Conservation (phyloP, 1,140 invertebrate species). For the Macrocentrus cingulum region DNA sequence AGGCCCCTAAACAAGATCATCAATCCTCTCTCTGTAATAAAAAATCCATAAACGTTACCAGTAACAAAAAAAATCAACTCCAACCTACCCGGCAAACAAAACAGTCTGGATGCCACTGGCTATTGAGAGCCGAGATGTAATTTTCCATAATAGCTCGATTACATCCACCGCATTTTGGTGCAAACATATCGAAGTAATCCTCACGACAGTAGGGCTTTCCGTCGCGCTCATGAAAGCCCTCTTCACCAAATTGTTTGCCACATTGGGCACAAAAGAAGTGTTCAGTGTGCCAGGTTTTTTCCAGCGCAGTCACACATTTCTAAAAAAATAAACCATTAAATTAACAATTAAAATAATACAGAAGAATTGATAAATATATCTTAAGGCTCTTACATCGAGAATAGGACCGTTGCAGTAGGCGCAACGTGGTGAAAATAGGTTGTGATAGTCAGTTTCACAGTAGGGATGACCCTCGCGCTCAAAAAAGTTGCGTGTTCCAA, state of each 20-base stretch:
- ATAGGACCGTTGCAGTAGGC: conserved; percentile 98
- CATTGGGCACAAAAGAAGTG: conserved; percentile 99
- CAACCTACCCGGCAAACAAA: conserved; percentile 97
- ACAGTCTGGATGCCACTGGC: conserved; percentile 99
- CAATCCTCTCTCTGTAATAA: background rate
- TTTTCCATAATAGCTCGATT: conserved; percentile 97
- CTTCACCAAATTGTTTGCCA: conserved; percentile 94
- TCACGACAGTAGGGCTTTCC: conserved; percentile 92
- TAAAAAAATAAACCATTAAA: conserved; percentile 55
- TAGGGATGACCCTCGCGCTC: conserved; percentile 95
- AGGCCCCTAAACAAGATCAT: background rate
- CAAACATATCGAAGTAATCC: conserved; percentile 98
- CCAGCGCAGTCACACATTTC: conserved; percentile 99
- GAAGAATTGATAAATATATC: background rate
- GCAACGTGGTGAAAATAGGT: conserved; percentile 96
- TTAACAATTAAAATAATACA: background rate
- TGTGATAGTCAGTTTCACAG: conserved; percentile 98
- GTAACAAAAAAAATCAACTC: conserved; percentile 23
- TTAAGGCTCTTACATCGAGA: conserved; percentile 77
- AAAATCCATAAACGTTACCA: conserved; percentile 4
- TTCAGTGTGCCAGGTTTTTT: conserved; percentile 99
- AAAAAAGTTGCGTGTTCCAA: conserved; percentile 98
- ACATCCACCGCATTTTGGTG: conserved; percentile 98
- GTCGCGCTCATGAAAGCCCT: conserved; percentile 93
- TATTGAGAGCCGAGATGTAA: conserved; percentile 96